These are phyloP conservation scores for Apodemus sylvaticus DNA, from an alignment of 2,113 vertebrate genomes.

Conservation along the genomic window DNA sequence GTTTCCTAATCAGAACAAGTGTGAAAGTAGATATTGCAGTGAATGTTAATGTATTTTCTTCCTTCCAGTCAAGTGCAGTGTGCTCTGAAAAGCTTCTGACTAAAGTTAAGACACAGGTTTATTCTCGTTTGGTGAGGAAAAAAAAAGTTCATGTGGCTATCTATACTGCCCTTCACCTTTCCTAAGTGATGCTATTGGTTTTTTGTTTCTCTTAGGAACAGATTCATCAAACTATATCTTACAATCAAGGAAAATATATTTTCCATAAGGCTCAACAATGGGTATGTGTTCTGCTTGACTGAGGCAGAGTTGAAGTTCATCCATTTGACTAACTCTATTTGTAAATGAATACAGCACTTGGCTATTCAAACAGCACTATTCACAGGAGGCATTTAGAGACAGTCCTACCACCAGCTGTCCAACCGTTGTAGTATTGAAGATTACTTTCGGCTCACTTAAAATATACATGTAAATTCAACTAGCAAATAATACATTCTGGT, in stretches of 20 bases:
- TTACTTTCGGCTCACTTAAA: background rate
- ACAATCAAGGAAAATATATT: background rate
- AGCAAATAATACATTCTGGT: background rate
- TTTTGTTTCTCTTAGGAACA: background rate
- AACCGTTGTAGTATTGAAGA: background rate
- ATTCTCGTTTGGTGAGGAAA: background rate
- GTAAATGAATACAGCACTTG: background rate
- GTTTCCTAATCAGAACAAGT: slow-evolving; percentile 66
- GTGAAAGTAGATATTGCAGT: background rate
- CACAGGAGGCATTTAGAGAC: background rate
- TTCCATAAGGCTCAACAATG: background rate
- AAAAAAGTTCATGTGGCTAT: background rate
- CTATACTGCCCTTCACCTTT: background rate
- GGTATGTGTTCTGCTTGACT: background rate
- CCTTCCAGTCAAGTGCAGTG: background rate
- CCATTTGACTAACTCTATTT: background rate
- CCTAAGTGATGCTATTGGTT: background rate
- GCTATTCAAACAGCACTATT: background rate
- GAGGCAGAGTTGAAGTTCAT: background rate
- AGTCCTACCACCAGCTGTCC: background rate
- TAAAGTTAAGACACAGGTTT: background rate
- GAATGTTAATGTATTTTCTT: slow-evolving; percentile 27
- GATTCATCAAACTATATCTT: slow-evolving; percentile 1
- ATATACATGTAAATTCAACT: background rate
- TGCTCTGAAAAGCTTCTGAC: slow-evolving; percentile 26